Evolutionary conservation across 2,797 vertebrate genomes (phyloP).

Genomic region (Ctenopoma kingsleyae): DNA sequence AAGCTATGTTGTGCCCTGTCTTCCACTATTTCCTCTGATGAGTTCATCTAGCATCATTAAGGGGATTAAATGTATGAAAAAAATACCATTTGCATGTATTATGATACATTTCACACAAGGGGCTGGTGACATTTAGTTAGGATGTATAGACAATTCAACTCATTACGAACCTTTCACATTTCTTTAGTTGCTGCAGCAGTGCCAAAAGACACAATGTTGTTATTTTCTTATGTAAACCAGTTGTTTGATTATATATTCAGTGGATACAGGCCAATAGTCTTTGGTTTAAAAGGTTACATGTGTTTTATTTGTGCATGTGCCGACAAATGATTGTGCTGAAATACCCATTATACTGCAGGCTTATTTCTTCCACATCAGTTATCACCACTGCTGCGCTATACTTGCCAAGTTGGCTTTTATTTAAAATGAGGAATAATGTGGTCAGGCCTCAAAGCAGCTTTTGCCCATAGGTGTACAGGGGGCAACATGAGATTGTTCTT

Average conservation of each 20-base stretch:
- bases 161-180: conserved; percentile 11
- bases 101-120: background rate
- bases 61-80: background rate
- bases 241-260: conserved; percentile 22
- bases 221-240: conserved; percentile 17
- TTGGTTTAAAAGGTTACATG: conserved; percentile 49
- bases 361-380: conserved; percentile 39
- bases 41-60: conserved; percentile 40
- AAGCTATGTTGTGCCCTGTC: conserved; percentile 30
- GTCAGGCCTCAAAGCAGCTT: conserved; percentile 61
- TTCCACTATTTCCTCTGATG: conserved; percentile 23
- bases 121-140: background rate
- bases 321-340: conserved; percentile 35
- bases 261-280: conserved; percentile 2
- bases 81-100: background rate
- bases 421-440: conserved; percentile 70
- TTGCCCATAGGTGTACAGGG: conserved; percentile 50
- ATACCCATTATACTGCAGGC: conserved; percentile 36
- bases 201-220: background rate
- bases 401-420: conserved; percentile 63
- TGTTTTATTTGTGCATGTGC: conserved; percentile 31
- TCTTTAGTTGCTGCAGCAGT: background rate
- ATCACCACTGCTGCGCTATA: conserved; percentile 20
- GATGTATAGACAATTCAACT: background rate
- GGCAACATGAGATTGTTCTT: conserved; percentile 64